Evolutionary conservation across 2,888 invertebrate species (phyloP), one percentile per base, ranked within the genome.

Genomic region (Drosophila nr. perissopoda): DNA sequence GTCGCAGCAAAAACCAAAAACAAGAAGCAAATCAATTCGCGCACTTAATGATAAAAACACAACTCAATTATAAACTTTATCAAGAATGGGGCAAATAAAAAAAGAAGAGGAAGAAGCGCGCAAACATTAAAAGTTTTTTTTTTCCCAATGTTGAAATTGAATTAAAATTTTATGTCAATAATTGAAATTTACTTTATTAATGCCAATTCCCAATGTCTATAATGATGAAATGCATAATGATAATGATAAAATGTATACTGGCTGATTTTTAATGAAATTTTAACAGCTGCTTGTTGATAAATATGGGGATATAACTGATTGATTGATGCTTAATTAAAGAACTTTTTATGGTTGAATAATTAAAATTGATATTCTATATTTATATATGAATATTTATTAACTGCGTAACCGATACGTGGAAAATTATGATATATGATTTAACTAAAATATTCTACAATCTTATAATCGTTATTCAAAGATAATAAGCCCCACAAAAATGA

Each of bases 11-110:
- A 40, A 74, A 56, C 51, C 48, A 60, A 59, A 63, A 67, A 62
- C 59, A 54, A 49, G 61, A 62, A 60, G 81, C 73, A 88, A 85
- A 89, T 87, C 89, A 87, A 87, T 87, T 87, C 89, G 75, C 89
- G 70, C 87, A 87, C 89, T 85, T 89, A 89, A 85, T 85, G 74
- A 85, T 89, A 89, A 83, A 88, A 79, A 89, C 89, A 85, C 89
- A 81, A 85, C 89, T 85, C 87, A 85, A 85, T 85, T 85, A 85
- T 85, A 83, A 89, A 87, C 74, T 87, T 89, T 89, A 85, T 85
- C 89, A 68, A 54, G 51, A 31, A 51, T 67, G 68, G 29, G 52
- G 53, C 16, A 34, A 36, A 29, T 38, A 31, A 25, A 52, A 18
- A 21, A 21, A n/a, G n/a, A 25, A 1, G 27, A 33, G 61, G 21